Evolutionary conservation across 2,797 vertebrate genomes (phyloP).

Genomic region (Phoebastria nigripes): DNA sequence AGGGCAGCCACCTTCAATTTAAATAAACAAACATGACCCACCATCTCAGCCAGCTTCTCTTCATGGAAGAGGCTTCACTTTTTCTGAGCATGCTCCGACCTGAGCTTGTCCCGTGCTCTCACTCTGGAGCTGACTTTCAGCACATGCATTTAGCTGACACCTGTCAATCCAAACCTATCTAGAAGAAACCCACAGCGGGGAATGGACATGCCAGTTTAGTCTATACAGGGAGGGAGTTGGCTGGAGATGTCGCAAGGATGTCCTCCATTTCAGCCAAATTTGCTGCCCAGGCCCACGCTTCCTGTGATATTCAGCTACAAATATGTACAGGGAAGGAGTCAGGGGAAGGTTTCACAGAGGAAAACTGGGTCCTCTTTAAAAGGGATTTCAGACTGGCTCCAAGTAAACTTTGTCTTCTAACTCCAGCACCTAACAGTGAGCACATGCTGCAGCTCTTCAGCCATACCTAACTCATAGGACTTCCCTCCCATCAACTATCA

Average conservation of each 20-base stretch:
- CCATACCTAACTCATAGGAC: not conserved
- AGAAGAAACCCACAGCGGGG: not conserved
- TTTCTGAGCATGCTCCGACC: not conserved
- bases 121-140: not conserved
- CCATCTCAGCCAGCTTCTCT: not conserved
- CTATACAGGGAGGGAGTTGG: not conserved
- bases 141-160: not conserved
- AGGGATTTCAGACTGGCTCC: not conserved
- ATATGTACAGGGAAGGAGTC: not conserved
- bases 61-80: not conserved
- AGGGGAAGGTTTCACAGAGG: not conserved
- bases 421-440: not conserved
- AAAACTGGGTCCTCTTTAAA: not conserved
- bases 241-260: not conserved
- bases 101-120: not conserved
- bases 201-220: fast-evolving
- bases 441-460: not conserved
- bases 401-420: not conserved
- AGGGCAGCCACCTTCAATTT: conserved; percentile 24
- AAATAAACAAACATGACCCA: conserved; percentile 43
- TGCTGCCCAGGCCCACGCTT: not conserved
- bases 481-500: not conserved
- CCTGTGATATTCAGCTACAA: not conserved
- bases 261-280: not conserved
- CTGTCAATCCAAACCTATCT: not conserved